Percentiles rank a stretch among this genome's conserved stretches.
phyloP scores from a whole-genome alignment of 2,888 invertebrate genomes.

The Pteria penguin region DNA sequence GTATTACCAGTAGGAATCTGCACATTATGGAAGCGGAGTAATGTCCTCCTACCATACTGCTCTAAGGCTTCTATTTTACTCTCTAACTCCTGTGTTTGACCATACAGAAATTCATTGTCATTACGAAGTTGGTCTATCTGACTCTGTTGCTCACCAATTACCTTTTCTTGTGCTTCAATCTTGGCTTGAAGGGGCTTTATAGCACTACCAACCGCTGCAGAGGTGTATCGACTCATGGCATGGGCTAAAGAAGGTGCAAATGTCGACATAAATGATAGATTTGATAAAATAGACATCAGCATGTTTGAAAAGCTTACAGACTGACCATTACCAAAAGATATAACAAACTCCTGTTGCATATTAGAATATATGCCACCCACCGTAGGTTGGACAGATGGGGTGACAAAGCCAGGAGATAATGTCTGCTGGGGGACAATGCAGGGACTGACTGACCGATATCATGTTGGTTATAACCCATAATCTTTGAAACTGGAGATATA shows the following conservation, averaged over 20 bases:
- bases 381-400: neutral
- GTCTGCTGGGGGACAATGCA: neutral
- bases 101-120: neutral
- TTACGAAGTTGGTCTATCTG: neutral
- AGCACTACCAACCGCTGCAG: neutral
- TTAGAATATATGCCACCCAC: neutral
- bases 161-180: neutral
- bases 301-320: neutral
- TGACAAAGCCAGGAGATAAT: neutral
- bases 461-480: neutral
- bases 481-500: neutral
- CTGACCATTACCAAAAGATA: neutral
- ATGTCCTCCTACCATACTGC: neutral
- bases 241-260: neutral
- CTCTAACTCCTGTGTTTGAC: neutral
- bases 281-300: neutral
- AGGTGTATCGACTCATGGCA: neutral
- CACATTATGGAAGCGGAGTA: neutral
- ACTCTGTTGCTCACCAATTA: neutral
- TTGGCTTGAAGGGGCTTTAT: neutral
- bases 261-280: neutral
- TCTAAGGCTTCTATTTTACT: neutral
- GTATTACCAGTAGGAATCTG: neutral
- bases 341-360: neutral
- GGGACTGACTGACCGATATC: neutral